These are phyloP conservation scores for Microplitis mediator DNA, from an alignment of 1,140 invertebrate genomes.

Conservation along the genomic window DNA sequence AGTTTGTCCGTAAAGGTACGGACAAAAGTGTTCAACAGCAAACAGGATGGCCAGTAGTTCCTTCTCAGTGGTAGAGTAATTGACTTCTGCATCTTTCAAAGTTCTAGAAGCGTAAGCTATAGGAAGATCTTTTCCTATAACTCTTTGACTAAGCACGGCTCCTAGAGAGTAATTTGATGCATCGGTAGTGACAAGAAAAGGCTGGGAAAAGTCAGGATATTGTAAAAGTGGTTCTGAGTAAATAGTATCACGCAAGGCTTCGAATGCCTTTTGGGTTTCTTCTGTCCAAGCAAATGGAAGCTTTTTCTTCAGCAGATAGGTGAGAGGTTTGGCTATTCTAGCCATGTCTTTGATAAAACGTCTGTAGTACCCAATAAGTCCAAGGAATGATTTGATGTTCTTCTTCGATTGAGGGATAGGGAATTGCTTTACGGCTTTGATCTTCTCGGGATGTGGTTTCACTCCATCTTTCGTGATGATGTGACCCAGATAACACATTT, in stretches of 20 bases:
- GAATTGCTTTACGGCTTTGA: no score
- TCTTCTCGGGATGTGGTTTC: no score
- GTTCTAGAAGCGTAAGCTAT: background rate
- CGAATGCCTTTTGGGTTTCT: slow-evolving; percentile 39
- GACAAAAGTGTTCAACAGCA: no score
- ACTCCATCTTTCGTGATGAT: no score
- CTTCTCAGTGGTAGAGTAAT: slow-evolving; percentile 5
- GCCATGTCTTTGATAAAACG: background rate
- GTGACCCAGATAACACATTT: no score
- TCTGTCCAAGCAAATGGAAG: slow-evolving; percentile 51
- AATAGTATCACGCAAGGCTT: background rate
- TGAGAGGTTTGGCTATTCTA: background rate
- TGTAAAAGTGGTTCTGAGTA: background rate
- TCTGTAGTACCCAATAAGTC: no score
- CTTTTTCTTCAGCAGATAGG: background rate
- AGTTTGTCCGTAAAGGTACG: no score
- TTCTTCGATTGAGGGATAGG: no score
- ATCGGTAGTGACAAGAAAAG: slow-evolving; percentile 10
- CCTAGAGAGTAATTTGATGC: background rate
- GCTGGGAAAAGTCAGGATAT: slow-evolving; percentile 16
- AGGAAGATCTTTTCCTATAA: background rate
- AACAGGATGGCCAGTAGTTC: background rate
- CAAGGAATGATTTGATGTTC: no score
- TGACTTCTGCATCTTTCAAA: background rate
- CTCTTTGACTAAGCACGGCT: background rate